A percentile compares a stretch with the other conserved stretches of the same genome.
These are phyloP conservation scores for Stegastes partitus DNA, from an alignment of 2,113 vertebrate genomes.

Conservation along the genomic window DNA sequence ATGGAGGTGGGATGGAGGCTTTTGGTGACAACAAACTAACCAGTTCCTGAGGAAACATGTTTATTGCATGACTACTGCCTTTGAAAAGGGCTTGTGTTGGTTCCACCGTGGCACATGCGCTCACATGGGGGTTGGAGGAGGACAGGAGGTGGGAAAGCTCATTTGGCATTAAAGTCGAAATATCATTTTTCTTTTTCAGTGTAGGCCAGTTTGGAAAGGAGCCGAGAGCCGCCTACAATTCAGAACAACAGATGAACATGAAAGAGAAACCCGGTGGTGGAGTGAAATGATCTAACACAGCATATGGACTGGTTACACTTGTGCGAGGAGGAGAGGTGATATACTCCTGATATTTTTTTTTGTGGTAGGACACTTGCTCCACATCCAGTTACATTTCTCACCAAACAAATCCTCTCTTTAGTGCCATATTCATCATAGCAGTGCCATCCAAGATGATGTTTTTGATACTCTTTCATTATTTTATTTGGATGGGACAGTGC, in stretches of 20 bases:
- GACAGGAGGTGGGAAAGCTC: constrained; percentile 52
- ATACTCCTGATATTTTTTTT: constrained; percentile 17
- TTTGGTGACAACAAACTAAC: neutral
- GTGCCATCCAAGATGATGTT: neutral
- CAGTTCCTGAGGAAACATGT: neutral
- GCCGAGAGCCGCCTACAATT: constrained; percentile 47
- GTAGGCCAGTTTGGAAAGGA: constrained; percentile 60
- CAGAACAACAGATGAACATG: constrained; percentile 52
- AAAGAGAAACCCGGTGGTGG: constrained; percentile 49
- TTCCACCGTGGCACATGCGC: constrained; percentile 19
- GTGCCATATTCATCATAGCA: neutral
- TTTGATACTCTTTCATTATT: too few relatives aligned
- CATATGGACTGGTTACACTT: constrained; percentile 36
- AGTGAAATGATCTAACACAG: constrained; percentile 29
- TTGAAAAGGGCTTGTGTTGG: constrained; percentile 6
- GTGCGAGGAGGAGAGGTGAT: constrained; percentile 28
- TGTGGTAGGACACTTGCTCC: constrained; percentile 7
- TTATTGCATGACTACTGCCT: neutral
- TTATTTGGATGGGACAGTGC: too few relatives aligned
- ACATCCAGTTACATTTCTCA: neutral
- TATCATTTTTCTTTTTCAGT: constrained; percentile 46
- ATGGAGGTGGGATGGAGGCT: constrained; percentile 4
- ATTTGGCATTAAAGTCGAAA: constrained; percentile 50
- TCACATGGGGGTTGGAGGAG: constrained; percentile 36
- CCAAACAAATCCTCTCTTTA: neutral